Conservation (phyloP, 2,113 vertebrate species). For the Haemorhous mexicanus region DNA sequence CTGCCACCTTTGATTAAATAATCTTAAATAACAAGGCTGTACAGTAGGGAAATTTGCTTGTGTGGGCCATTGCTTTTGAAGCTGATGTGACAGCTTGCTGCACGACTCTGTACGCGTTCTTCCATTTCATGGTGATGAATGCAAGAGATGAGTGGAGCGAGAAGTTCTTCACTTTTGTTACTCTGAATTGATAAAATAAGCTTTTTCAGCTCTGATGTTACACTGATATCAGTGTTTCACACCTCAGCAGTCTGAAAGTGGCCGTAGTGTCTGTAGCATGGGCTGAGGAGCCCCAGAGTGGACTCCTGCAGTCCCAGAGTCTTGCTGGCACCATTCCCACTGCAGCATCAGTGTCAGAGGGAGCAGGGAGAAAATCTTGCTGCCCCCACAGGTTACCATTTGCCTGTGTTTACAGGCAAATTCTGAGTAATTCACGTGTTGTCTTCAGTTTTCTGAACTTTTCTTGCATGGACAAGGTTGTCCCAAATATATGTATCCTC, state of each 20-base stretch:
- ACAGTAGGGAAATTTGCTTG: not conserved
- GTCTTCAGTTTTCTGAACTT: not conserved
- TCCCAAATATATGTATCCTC: not conserved
- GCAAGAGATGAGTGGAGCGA: not conserved
- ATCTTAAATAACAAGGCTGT: not conserved
- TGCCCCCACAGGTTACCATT: not conserved
- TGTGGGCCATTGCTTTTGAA: slow-evolving; percentile 12
- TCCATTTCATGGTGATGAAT: not conserved
- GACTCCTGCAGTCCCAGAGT: not conserved
- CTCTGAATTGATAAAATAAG: not conserved
- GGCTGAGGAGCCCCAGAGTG: not conserved
- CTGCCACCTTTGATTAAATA: slow-evolving; percentile 24
- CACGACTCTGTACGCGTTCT: not conserved
- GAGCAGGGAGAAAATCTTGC: not conserved
- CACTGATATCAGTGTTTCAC: not conserved
- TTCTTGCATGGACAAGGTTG: not conserved
- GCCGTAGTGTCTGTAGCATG: not conserved
- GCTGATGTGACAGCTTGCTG: slow-evolving; percentile 21
- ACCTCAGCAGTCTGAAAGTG: not conserved
- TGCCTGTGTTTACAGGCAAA: not conserved
- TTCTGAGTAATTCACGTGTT: not conserved
- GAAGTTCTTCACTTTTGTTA: not conserved
- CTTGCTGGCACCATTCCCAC: not conserved
- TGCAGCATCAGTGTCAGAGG: not conserved
- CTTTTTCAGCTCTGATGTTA: not conserved